A percentile compares a stretch with the other conserved stretches of the same genome.
Conservation (phyloP, 2,888 invertebrate genomes). For the Mesorhabditis sp. region DNA sequence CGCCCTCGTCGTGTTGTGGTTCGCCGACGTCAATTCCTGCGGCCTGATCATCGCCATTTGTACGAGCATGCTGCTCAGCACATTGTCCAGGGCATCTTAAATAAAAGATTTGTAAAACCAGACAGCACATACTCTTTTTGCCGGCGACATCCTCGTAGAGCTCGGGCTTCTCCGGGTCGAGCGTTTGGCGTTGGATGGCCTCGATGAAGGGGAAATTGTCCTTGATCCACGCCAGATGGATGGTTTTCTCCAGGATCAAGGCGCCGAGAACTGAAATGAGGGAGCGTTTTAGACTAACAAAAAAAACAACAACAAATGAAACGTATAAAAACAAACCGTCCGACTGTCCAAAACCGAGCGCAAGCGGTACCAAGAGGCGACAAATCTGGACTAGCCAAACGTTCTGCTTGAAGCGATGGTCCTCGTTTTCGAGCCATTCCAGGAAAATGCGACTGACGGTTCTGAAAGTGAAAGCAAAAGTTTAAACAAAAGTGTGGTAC, state of each 20-base stretch:
- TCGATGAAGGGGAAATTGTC: neutral
- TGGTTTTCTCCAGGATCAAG: neutral
- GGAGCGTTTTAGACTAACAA: too few relatives aligned
- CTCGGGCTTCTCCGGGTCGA: neutral
- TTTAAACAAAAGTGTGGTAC: neutral
- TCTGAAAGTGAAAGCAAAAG: neutral
- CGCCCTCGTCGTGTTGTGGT: neutral
- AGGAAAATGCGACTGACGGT: neutral
- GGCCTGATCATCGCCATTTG: neutral
- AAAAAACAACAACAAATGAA: too few relatives aligned
- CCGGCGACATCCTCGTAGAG: neutral
- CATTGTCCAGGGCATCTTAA: neutral
- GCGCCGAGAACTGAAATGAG: neutral
- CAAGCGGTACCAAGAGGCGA: neutral
- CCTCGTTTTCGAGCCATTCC: neutral
- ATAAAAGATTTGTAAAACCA: neutral
- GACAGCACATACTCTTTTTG: neutral
- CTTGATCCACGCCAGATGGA: neutral
- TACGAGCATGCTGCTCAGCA: neutral
- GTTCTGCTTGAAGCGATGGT: constrained; percentile 3
- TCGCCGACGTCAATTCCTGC: neutral
- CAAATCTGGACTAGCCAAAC: neutral
- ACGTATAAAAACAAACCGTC: too few relatives aligned
- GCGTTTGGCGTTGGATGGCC: constrained; percentile 1
- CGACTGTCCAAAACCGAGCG: neutral